Evolutionary conservation across 1,140 invertebrate genomes (phyloP).

Genomic region (Stenopsyche tienmushanensis): DNA sequence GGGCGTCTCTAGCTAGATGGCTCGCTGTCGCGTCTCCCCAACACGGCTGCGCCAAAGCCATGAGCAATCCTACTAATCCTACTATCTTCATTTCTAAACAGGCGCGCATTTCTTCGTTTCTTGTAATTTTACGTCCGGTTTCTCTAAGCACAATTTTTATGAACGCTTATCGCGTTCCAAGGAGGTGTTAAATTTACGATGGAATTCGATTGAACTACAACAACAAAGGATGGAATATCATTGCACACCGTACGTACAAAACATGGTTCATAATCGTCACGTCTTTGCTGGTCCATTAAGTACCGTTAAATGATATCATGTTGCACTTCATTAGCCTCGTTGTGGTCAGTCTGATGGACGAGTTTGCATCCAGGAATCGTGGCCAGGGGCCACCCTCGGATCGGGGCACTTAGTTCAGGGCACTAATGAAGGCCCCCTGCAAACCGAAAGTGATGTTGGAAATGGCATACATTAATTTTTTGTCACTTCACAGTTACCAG

Average conservation of each 20-base stretch:
- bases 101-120: constrained; percentile 19
- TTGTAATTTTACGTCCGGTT: neutral
- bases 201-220: neutral
- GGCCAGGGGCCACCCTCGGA: neutral
- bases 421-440: constrained; percentile 2
- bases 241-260: constrained; percentile 26
- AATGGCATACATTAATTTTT: constrained; percentile 21
- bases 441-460: constrained; percentile 3
- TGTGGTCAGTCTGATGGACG: neutral
- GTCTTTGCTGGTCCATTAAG: constrained; percentile 27
- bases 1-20: constrained; percentile 36
- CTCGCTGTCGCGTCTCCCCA: constrained; percentile 12
- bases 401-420: neutral
- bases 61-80: constrained; percentile 9
- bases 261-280: constrained; percentile 7
- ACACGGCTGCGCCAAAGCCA: constrained; percentile 23
- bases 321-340: constrained; percentile 23
- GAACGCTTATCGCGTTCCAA: neutral
- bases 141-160: no score
- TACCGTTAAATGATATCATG: constrained; percentile 40
- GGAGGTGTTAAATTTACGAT: neutral
- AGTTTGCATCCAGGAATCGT: neutral
- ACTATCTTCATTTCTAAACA: constrained; percentile 27
- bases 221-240: constrained; percentile 17
- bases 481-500: no score